These are phyloP conservation scores for Halcyon malimbica DNA, from an alignment of 2,113 vertebrate species.

Conservation along the genomic window DNA sequence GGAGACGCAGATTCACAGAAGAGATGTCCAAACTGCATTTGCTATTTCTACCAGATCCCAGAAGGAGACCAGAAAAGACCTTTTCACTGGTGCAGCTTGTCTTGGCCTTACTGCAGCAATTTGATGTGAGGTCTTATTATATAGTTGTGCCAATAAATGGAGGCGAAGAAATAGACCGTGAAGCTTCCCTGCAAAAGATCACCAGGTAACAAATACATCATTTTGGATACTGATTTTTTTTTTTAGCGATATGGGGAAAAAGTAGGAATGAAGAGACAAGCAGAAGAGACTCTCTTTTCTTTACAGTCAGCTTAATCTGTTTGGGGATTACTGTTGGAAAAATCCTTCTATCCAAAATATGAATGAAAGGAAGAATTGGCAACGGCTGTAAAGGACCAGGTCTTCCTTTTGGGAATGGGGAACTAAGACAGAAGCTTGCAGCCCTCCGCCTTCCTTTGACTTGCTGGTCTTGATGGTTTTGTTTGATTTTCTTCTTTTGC, in stretches of 20 bases:
- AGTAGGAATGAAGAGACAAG: background rate
- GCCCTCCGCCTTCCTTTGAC: background rate
- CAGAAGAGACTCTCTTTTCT: background rate
- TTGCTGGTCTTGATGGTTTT: background rate
- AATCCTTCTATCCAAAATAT: background rate
- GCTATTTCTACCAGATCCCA: background rate
- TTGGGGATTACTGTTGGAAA: background rate
- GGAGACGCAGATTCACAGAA: background rate
- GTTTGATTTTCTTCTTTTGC: background rate
- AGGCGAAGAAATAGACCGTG: background rate
- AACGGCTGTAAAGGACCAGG: background rate
- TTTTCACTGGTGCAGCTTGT: background rate
- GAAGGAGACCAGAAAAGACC: background rate
- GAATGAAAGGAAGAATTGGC: background rate
- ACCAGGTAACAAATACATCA: background rate
- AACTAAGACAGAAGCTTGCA: background rate
- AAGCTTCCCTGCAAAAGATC: background rate
- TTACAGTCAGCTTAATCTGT: background rate
- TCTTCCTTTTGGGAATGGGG: background rate
- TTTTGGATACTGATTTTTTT: background rate
- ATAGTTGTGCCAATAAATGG: background rate
- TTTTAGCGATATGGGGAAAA: background rate
- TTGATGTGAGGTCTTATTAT: background rate
- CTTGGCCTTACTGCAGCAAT: background rate
- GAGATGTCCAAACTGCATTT: background rate